These are phyloP conservation scores for Andrena haemorrhoa DNA, from an alignment of 2,888 invertebrate species.

Conservation along the genomic window DNA sequence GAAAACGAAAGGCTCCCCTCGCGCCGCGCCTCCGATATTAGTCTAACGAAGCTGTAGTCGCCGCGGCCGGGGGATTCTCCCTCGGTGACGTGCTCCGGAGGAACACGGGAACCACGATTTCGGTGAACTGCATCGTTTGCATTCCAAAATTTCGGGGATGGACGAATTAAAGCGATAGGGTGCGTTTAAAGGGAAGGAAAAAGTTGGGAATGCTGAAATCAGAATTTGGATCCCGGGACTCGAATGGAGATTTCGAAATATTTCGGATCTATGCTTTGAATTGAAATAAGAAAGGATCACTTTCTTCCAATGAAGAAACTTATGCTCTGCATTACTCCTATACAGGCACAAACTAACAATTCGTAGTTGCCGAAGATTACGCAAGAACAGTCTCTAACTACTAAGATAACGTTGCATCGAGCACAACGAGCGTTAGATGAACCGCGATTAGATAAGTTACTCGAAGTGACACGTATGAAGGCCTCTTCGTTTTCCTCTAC, in stretches of 20 bases:
- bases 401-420: background rate
- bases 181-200: background rate
- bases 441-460: constrained; percentile 12
- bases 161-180: constrained; percentile 32
- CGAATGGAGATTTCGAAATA: no score
- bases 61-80: constrained; percentile 8
- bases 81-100: constrained; percentile 25
- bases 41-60: constrained; percentile 52
- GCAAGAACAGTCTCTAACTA: background rate
- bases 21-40: constrained; percentile 34
- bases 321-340: no score
- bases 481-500: background rate
- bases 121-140: constrained; percentile 32
- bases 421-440: background rate
- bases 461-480: background rate
- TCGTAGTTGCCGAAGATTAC: background rate
- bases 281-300: background rate
- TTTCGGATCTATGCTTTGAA: no score
- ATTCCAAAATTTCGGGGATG: constrained; percentile 23
- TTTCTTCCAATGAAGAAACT: background rate
- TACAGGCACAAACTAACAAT: background rate
- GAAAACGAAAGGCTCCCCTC: constrained; percentile 48
- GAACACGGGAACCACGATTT: constrained; percentile 4
- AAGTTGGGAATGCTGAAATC: no score
- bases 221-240: background rate